These are phyloP conservation scores for Haliclona indistincta DNA, from an alignment of 37 sponge, comb jelly and placozoan species.

Conservation along the genomic window DNA sequence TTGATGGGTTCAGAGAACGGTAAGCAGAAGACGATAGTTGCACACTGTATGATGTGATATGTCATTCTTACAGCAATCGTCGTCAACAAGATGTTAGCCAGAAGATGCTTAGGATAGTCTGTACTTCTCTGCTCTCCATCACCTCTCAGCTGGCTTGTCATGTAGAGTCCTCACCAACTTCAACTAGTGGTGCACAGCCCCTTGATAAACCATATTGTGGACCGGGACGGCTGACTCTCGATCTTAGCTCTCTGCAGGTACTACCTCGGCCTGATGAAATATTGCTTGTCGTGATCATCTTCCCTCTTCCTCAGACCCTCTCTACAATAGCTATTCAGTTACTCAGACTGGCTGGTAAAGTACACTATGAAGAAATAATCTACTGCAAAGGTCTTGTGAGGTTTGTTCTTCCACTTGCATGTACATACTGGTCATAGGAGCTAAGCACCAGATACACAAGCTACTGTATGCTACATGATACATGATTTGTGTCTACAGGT, in stretches of 20 bases:
- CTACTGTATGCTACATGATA: too few species aligned
- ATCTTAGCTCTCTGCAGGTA: too few species aligned
- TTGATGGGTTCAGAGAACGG: background rate
- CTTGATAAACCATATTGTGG: background rate
- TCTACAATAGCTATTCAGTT: constrained; percentile 21
- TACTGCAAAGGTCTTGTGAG: background rate
- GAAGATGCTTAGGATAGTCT: constrained; percentile 17
- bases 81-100: constrained; percentile 4
- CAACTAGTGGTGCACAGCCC: constrained; percentile 17
- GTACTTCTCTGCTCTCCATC: constrained; percentile 50
- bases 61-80: background rate
- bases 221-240: too few species aligned
- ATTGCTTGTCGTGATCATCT: too few species aligned
- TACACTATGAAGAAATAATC: constrained; percentile 4
- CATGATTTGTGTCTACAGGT: background rate
- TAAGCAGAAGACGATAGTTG: background rate
- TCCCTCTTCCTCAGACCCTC: constrained; percentile 9
- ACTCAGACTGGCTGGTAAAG: constrained; percentile 20
- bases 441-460: background rate
- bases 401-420: background rate
- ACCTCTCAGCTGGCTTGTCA: constrained; percentile 24
- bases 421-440: background rate
- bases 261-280: too few species aligned
- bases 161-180: background rate
- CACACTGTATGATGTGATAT: too few species aligned